Base-by-base conservation (phyloP, 2,888 invertebrate species). In the Dioctria linearis region DNA sequence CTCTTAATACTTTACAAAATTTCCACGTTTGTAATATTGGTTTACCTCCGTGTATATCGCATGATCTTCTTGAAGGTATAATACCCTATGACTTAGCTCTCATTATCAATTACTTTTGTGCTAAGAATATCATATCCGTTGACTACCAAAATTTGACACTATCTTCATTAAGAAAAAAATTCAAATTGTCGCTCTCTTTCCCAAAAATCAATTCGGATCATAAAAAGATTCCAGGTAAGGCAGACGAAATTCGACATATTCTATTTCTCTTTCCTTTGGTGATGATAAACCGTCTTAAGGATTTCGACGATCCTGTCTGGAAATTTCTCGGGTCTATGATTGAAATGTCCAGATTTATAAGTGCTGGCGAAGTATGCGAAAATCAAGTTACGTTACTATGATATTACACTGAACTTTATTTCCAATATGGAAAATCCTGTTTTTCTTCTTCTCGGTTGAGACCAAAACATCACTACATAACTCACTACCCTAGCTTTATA, bases 391-490 rank as follows among this genome's bases (percentile, higher is more conserved):
- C 46, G 11, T 66, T 80, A 43, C 67, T 80, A 42, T 65, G 63
- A 6, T 37, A 75, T 75, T 80, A 80, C 54, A 75, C 76, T 43
- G 11, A 25, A 4, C n/a, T 54, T 37, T 80, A 80, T 65, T 80
- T 66, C 13, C 76, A 80, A 46, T 67, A 42, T 13, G n/a, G 80
- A 13, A 54, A 63, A 51, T 61, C 80, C 49, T 59, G 67, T 51
- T 82, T 83, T 71, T 80, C 82, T 43, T 13, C 42, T 69, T 61
- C 78, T 13, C 39, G 42, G 40, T 61, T 80, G 40, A 49, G 83
- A 63, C 83, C 83, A 43, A 83, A 83, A 66, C 81, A 83, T 73
- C 82, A 82, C 51, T 83, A 78, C 57, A 42, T 83, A 5, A 43
- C 13, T 39, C 82, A 83, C 63, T 83, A 82, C 61, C 79, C 80